A percentile compares a stretch with the other conserved stretches of the same genome.
phyloP scores from a whole-genome alignment of 2,113 vertebrate species.

The Corythaixoides concolor region DNA sequence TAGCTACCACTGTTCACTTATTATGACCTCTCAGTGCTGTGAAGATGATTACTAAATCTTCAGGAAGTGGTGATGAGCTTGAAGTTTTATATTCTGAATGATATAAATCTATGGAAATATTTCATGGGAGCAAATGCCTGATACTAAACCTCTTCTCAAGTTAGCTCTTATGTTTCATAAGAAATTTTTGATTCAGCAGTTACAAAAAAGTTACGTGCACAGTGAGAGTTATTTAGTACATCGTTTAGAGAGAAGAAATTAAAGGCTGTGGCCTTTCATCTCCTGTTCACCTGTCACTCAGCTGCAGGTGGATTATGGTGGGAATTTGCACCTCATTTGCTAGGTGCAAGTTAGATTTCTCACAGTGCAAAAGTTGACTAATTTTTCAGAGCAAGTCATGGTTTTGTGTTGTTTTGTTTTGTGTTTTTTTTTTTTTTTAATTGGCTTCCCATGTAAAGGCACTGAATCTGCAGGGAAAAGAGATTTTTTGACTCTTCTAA shows the following conservation, averaged over 20 bases:
- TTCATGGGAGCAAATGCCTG: not conserved
- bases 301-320: not conserved
- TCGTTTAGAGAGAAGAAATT: not conserved
- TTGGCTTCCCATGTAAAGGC: not conserved
- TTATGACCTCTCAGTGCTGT: not conserved
- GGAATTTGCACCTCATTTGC: not conserved
- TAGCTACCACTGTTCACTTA: not conserved
- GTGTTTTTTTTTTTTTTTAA: not conserved
- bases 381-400: not conserved
- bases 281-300: not conserved
- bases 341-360: not conserved
- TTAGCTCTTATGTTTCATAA: not conserved
- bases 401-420: not conserved
- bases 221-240: not conserved
- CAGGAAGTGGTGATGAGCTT: not conserved
- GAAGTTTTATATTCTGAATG: not conserved
- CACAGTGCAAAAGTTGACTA: rapidly evolving
- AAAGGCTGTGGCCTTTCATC: not conserved
- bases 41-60: not conserved
- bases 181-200: not conserved
- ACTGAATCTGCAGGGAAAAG: not conserved
- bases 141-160: not conserved
- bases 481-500: not conserved
- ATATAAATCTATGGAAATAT: not conserved
- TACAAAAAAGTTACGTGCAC: not conserved